Evolutionary conservation across 2,113 vertebrate genomes (phyloP).

Genomic region (Jacana jacana): DNA sequence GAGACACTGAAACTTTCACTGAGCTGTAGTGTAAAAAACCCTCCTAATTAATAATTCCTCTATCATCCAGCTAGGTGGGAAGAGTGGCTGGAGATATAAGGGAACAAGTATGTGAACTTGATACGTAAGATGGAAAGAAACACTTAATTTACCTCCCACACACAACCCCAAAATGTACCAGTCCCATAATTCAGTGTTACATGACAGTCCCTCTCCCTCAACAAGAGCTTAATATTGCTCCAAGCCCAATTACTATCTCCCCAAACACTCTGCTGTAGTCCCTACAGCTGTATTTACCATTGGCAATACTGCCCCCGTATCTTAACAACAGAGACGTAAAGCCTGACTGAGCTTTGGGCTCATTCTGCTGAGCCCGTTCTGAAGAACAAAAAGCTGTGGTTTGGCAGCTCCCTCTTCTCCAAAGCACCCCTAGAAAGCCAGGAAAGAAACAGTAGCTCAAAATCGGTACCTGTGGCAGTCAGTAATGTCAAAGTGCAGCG

Average conservation of each 20-base stretch:
- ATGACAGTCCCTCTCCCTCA: neutral
- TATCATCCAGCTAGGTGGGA: neutral
- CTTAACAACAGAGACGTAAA: neutral
- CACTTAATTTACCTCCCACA: neutral
- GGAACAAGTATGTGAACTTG: neutral
- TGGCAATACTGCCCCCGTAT: neutral
- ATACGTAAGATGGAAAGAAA: neutral
- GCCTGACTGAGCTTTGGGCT: neutral
- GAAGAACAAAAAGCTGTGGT: neutral
- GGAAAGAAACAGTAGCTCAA: neutral
- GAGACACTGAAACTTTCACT: neutral
- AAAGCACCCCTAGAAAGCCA: neutral
- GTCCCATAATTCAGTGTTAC: neutral
- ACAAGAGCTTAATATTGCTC: neutral
- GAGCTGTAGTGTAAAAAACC: neutral
- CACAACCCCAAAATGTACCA: accelerated
- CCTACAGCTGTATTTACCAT: constrained; percentile 3
- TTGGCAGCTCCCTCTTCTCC: neutral
- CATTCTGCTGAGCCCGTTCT: neutral
- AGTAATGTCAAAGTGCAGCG: neutral
- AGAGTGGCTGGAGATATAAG: neutral
- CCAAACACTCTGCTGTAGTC: neutral
- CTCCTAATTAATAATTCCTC: neutral
- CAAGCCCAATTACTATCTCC: neutral
- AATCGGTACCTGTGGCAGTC: neutral